Evolutionary conservation across 2,888 invertebrate species (phyloP).

Genomic region (Suillia variegata): DNA sequence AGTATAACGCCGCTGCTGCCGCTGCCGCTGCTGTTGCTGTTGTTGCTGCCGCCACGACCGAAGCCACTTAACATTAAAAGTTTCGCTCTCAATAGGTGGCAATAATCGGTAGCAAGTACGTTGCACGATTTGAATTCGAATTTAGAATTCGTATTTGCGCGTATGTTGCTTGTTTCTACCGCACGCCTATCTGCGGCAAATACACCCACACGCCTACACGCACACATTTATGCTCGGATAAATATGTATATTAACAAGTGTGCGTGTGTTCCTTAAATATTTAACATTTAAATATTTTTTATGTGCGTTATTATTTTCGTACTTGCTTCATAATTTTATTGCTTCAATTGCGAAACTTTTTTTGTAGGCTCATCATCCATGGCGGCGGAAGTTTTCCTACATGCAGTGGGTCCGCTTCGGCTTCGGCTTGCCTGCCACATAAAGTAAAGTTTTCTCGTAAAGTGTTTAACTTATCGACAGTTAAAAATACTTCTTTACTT

Average conservation of each 20-base stretch:
- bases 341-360: conserved; percentile 24
- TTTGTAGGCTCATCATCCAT: neutral
- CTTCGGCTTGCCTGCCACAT: neutral
- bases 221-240: neutral
- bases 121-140: conserved; percentile 5
- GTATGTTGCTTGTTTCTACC: neutral
- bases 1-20: neutral
- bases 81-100: too few relatives aligned
- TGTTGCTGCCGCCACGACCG: too few relatives aligned
- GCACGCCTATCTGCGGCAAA: too few relatives aligned
- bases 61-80: too few relatives aligned
- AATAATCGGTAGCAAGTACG: too few relatives aligned
- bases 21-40: too few relatives aligned
- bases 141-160: neutral
- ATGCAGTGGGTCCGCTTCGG: neutral
- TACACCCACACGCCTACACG: too few relatives aligned
- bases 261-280: neutral
- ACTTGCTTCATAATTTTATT: conserved; percentile 27
- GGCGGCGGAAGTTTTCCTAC: neutral
- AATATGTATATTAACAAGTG: neutral
- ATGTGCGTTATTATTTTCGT: conserved; percentile 20
- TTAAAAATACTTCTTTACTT: conserved; percentile 14
- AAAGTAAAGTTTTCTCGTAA: conserved; percentile 22
- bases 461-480: conserved; percentile 25
- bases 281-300: conserved; percentile 15